phyloP scores from a whole-genome alignment of 1,140 invertebrate genomes.

The Teleopsis dalmanni region DNA sequence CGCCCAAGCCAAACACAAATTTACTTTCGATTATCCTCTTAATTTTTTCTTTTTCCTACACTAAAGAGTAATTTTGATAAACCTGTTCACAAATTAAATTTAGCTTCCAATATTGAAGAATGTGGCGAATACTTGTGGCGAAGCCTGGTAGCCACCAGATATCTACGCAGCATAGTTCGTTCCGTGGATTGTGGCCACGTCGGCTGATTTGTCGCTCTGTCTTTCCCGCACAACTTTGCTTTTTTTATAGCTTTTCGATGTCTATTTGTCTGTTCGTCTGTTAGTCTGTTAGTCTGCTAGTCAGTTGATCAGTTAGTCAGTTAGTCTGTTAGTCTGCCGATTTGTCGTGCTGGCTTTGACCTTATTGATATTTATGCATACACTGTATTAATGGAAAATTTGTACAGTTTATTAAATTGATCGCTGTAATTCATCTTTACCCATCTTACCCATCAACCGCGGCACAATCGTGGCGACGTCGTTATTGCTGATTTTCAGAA shows the following conservation, averaged over 20 bases:
- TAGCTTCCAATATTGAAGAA: conserved; percentile 28
- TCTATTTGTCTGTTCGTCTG: background rate
- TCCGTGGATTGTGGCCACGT: too few relatives aligned
- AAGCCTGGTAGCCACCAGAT: too few relatives aligned
- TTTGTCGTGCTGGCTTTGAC: too few relatives aligned
- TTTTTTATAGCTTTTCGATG: background rate
- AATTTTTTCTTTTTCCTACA: background rate
- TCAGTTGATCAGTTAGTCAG: conserved; percentile 2
- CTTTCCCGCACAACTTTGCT: background rate
- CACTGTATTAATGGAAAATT: conserved; percentile 11
- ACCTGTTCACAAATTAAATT: conserved; percentile 23
- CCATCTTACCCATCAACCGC: conserved; percentile 8
- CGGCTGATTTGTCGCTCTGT: background rate
- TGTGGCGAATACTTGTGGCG: background rate
- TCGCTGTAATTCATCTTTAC: conserved; percentile 13
- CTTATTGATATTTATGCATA: too few relatives aligned
- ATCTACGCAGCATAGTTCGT: too few relatives aligned
- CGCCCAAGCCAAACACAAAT: conserved; percentile 2
- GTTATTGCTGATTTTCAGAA: too few relatives aligned
- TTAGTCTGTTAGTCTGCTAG: background rate
- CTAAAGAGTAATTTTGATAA: conserved; percentile 9
- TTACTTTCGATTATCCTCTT: background rate
- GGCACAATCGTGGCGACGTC: too few relatives aligned
- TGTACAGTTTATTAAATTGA: conserved; percentile 15
- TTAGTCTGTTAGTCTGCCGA: too few relatives aligned